Percentiles rank a stretch among this genome's conserved stretches.
Conservation (phyloP, 2,888 invertebrate species). For the Apamea crenata region DNA sequence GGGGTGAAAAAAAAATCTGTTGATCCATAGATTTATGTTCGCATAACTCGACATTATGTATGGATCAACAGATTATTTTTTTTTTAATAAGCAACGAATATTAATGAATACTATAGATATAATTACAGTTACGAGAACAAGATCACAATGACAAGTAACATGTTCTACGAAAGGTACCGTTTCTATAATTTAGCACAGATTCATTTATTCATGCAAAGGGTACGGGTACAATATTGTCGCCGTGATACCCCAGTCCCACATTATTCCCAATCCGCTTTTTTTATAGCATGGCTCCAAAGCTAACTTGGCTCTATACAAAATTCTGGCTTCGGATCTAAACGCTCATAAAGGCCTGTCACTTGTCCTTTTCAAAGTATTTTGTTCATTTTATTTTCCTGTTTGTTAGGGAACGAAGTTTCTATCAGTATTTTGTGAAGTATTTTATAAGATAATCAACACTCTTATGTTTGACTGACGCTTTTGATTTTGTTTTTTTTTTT, state of each 20-base stretch:
- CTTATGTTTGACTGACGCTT: conserved; percentile 41
- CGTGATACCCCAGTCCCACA: not conserved
- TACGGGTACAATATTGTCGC: not conserved
- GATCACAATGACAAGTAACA: too few species aligned
- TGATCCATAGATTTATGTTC: too few species aligned
- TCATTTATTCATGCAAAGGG: not conserved
- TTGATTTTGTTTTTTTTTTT: conserved; percentile 28
- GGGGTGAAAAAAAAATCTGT: too few species aligned
- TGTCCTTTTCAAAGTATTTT: conserved; percentile 53
- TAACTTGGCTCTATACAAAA: conserved; percentile 45
- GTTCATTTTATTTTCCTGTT: conserved; percentile 63
- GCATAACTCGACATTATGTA: too few species aligned
- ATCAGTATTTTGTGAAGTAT: conserved; percentile 41
- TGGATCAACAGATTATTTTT: too few species aligned
- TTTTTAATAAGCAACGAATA: too few species aligned
- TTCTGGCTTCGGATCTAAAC: conserved; percentile 48
- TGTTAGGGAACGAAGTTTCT: conserved; percentile 36
- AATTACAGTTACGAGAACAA: too few species aligned
- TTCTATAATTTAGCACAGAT: not conserved
- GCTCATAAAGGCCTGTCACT: conserved; percentile 54
- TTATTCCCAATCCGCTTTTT: not conserved
- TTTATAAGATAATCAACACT: conserved; percentile 55
- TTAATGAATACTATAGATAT: too few species aligned
- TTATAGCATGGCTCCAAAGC: conserved; percentile 8
- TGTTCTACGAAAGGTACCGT: not conserved